Evolutionary conservation across 2,888 invertebrate species (phyloP), one percentile per base, ranked within the genome.

Genomic region (Gymnosoma rotundatum): DNA sequence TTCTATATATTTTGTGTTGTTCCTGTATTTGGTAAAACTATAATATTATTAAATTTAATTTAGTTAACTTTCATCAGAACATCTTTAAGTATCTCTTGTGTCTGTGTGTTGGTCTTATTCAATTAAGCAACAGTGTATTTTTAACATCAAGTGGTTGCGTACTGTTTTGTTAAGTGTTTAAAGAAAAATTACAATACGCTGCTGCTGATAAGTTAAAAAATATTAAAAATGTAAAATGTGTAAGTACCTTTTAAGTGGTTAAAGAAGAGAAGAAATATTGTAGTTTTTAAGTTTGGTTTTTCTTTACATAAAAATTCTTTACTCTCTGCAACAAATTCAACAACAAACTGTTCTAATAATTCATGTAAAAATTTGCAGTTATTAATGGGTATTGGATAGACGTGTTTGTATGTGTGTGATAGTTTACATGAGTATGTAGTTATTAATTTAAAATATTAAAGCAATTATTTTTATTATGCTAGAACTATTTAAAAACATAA

Each of bases 101-200:
- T 5, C 6, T 32, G 32, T 32, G 8, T 32, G 32, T n/a, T 16
- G 48, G n/a, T 48, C 20, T 58, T 61, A 54, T 16, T 42, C 42
- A 42, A 42, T 2, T 12, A 12, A 18, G 8, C 5, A 32, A 16
- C 0, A 36, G 10, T 36, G 9, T 45, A 50, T 20, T 50, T 61
- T 61, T n/a, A n/a, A 48, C 36, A 32, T 50, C 42, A 42, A 12
- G 10, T 42, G 42, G 7, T 10, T 42, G 12, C 42, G 12, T 42
- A 7, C 32, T 0, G 32, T 8, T 32, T 52, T 42, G 45, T 70
- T 54, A 72, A 78, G 70, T 78, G 70, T 75, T 63, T 70, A 63
- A 75, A 75, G 81, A 81, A 64, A 76, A 70, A 81, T 76, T 81
- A 70, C 75, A 76, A 70, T 78, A 66, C 48, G 48, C 60, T 76